phyloP scores from a whole-genome alignment of 2,797 vertebrate species.

The Anas bahamensis region DNA sequence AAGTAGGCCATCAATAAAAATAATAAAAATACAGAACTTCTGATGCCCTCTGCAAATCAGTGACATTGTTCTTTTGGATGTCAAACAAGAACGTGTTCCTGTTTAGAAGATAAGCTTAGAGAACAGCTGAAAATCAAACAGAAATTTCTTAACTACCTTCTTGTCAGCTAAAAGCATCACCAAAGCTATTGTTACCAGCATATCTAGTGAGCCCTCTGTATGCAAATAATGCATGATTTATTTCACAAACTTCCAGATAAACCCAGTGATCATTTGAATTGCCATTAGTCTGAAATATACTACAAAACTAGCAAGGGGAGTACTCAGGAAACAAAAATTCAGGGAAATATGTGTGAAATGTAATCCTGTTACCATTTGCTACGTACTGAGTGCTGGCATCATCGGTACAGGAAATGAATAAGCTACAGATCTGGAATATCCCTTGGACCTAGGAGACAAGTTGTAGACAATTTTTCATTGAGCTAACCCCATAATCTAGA shows the following conservation, averaged over 20 bases:
- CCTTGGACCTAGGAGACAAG: not conserved
- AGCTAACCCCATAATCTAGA: constrained; percentile 29
- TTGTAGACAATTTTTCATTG: constrained; percentile 5
- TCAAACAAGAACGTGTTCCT: not conserved
- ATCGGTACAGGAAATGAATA: constrained; percentile 43
- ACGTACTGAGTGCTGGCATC: not conserved
- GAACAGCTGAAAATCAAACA: constrained; percentile 16
- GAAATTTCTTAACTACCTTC: not conserved
- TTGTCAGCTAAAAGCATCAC: constrained; percentile 14
- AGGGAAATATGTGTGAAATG: constrained; percentile 59
- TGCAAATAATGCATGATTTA: constrained; percentile 37
- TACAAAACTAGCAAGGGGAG: not conserved
- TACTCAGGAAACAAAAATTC: constrained; percentile 7
- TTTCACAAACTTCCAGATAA: constrained; percentile 26
- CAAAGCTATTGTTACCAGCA: not conserved
- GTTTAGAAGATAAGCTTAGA: constrained; percentile 8
- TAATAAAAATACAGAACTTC: constrained; percentile 9
- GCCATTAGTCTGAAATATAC: not conserved
- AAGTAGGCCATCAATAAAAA: not conserved
- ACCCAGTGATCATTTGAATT: constrained; percentile 5
- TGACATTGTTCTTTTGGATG: not conserved
- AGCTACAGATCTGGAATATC: not conserved
- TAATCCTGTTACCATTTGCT: constrained; percentile 30
- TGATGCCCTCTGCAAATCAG: not conserved
- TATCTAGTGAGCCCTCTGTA: not conserved